These are phyloP conservation scores for Clarias laeviceps DNA, from an alignment of 2,797 vertebrate species.

Conservation along the genomic window DNA sequence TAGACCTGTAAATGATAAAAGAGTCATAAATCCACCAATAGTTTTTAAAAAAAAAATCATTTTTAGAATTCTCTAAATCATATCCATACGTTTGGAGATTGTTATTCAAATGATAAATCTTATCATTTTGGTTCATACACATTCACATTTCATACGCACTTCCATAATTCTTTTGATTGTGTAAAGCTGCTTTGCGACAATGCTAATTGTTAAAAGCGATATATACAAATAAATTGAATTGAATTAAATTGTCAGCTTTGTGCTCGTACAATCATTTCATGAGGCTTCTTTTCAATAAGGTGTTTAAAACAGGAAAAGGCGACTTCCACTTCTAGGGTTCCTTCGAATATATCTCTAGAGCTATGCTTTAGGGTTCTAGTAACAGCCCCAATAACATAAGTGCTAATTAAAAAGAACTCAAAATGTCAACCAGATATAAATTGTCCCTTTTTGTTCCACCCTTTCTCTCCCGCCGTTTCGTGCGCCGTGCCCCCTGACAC, in stretches of 20 bases:
- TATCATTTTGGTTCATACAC: too few relatives aligned
- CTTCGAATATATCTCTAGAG: not conserved
- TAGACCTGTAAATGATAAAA: too few relatives aligned
- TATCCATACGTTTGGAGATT: not conserved
- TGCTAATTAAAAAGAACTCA: conserved; percentile 75
- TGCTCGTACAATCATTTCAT: not conserved
- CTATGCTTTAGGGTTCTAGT: not conserved
- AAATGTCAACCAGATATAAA: conserved; percentile 74
- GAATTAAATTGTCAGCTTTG: not conserved
- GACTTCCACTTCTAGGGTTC: not conserved
- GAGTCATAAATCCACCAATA: too few relatives aligned
- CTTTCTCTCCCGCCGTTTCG: conserved; percentile 42
- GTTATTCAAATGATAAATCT: too few relatives aligned
- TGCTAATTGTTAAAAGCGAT: too few relatives aligned
- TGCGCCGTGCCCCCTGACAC: conserved; percentile 64
- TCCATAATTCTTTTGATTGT: too few relatives aligned
- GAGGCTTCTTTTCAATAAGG: not conserved
- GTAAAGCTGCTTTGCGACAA: too few relatives aligned
- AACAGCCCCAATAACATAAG: conserved; percentile 58
- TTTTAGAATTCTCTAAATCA: not conserved
- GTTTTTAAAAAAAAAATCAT: not conserved
- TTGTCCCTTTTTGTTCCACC: conserved; percentile 34
- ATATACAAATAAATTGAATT: too few relatives aligned
- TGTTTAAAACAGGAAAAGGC: not conserved
- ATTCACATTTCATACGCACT: too few relatives aligned